Evolutionary conservation across 2,888 invertebrate genomes (phyloP).

Genomic region (Tetanocera ferruginea): DNA sequence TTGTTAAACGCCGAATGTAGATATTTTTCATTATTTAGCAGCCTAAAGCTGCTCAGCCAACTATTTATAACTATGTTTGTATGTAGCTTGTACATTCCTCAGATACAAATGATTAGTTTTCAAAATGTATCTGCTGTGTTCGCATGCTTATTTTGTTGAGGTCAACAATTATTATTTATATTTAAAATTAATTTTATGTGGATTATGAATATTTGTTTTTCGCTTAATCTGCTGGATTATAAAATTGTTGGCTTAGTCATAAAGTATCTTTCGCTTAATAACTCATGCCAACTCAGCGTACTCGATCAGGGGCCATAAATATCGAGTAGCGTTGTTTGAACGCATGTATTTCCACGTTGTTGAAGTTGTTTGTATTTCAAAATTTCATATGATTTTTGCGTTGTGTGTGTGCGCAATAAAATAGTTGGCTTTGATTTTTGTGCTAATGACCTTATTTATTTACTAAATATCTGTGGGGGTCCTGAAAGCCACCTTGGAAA

Average conservation of each 20-base stretch:
- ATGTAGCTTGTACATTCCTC: neutral
- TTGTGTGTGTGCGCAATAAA: neutral
- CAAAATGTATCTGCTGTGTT: neutral
- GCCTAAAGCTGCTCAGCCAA: neutral
- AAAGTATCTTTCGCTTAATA: slow-evolving; percentile 29
- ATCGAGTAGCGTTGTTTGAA: slow-evolving; percentile 4
- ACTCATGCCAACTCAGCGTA: neutral
- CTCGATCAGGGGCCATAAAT: slow-evolving; percentile 16
- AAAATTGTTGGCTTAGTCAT: slow-evolving; percentile 6
- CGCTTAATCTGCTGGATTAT: neutral
- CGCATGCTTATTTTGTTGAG: neutral
- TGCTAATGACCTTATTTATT: neutral
- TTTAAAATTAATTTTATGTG: slow-evolving; percentile 7
- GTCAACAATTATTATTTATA: slow-evolving; percentile 9
- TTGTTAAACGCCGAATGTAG: slow-evolving; percentile 10
- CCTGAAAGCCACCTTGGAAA: too few species aligned
- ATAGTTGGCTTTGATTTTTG: neutral
- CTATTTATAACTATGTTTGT: neutral
- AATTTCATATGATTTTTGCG: neutral
- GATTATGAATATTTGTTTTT: neutral
- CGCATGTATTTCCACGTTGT: neutral
- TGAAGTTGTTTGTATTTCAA: neutral
- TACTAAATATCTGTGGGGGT: neutral
- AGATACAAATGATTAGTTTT: neutral
- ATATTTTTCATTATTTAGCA: slow-evolving; percentile 10